A percentile compares a stretch with the other conserved stretches of the same genome.
Evolutionary conservation across 1,140 invertebrate species (phyloP).

Genomic region (Lordiphosa mommai): DNA sequence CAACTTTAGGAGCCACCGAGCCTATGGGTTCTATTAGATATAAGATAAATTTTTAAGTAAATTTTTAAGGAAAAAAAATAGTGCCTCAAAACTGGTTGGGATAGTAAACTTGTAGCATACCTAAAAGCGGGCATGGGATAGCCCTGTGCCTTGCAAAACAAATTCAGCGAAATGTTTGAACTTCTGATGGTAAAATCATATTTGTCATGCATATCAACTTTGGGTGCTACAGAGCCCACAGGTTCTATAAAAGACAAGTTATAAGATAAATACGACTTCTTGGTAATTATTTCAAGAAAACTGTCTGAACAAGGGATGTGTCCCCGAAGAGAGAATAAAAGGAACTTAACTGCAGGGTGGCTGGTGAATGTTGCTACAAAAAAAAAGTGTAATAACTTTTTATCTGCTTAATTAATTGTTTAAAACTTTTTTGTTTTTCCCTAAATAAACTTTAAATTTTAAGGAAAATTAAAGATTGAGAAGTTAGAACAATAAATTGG

Average conservation of each 20-base stretch:
- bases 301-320: no score
- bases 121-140: conserved; percentile 85
- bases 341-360: no score
- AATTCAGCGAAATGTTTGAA: conserved; percentile 41
- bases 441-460: no score
- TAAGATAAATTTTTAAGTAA: neutral
- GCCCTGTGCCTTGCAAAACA: conserved; percentile 84
- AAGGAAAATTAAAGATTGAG: no score
- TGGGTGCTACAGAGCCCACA: conserved; percentile 85
- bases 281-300: conserved; percentile 15
- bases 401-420: no score
- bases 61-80: neutral
- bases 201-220: conserved; percentile 81
- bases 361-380: conserved; percentile 49
- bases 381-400: no score
- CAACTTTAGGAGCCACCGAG: conserved; percentile 84
- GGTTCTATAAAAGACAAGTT: conserved; percentile 81
- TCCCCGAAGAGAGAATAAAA: no score
- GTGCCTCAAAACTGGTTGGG: neutral
- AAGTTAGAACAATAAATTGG: no score
- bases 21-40: conserved; percentile 83
- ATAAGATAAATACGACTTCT: neutral
- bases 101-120: conserved; percentile 72
- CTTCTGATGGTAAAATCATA: conserved; percentile 42
- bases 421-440: no score